Conservation (phyloP, 1,140 invertebrate species). For the Megalonaias nervosa region DNA sequence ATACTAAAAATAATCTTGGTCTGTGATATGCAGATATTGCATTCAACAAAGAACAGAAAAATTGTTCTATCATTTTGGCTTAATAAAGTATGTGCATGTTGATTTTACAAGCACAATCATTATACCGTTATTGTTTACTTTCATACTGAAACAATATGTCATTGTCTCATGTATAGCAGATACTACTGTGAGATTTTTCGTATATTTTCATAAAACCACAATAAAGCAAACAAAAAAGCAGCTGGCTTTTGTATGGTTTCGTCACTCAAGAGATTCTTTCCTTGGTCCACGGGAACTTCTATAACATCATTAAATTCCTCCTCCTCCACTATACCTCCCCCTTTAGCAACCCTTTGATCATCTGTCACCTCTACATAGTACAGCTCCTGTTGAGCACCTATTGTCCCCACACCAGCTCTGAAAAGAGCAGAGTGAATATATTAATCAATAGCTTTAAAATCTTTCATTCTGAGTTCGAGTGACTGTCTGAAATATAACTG, state of each 20-base stretch:
- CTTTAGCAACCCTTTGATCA: constrained; percentile 83
- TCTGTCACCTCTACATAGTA: constrained; percentile 96
- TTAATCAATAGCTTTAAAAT: too few species aligned
- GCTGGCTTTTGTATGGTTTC: constrained; percentile 83
- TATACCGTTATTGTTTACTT: too few species aligned
- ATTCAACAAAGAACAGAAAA: too few species aligned
- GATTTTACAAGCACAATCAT: too few species aligned
- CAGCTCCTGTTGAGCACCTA: constrained; percentile 83
- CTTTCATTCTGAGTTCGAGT: too few species aligned
- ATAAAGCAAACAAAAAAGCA: constrained; percentile 85
- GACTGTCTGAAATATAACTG: too few species aligned
- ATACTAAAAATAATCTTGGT: too few species aligned
- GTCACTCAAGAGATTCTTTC: constrained; percentile 79
- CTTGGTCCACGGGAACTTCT: constrained; percentile 84
- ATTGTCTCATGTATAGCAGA: too few species aligned
- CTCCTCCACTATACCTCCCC: constrained; percentile 86
- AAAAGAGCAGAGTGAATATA: constrained; percentile 64
- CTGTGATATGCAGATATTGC: too few species aligned
- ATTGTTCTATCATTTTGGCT: too few species aligned
- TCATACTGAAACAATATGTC: too few species aligned
- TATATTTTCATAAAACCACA: constrained; percentile 79
- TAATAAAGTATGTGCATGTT: too few species aligned
- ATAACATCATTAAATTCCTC: constrained; percentile 95
- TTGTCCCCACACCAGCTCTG: constrained; percentile 72
- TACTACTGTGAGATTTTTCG: constrained; percentile 18